phyloP scores from a whole-genome alignment of 2,888 invertebrate genomes.

The Eulithis prunata region DNA sequence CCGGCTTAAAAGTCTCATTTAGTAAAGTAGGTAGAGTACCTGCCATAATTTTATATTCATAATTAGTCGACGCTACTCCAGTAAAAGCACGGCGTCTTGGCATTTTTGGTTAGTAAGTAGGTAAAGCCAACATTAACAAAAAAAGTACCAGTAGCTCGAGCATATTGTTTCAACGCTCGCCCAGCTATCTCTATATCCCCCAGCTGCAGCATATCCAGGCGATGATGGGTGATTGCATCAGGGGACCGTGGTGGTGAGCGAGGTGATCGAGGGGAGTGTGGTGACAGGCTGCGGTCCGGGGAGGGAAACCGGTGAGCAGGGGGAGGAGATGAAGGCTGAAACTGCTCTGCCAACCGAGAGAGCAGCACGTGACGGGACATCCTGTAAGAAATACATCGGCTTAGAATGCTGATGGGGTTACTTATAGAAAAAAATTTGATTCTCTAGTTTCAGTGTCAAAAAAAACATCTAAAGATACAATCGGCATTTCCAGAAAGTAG shows the following conservation, averaged over 20 bases:
- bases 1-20: too few relatives aligned
- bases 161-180: slow-evolving; percentile 79
- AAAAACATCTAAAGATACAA: too few relatives aligned
- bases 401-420: not conserved
- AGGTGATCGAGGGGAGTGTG: slow-evolving; percentile 63
- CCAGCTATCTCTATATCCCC: slow-evolving; percentile 78
- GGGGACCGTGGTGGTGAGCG: slow-evolving; percentile 70
- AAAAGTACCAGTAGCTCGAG: slow-evolving; percentile 72
- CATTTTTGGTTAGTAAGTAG: not conserved
- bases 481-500: not conserved
- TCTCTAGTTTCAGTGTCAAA: too few relatives aligned
- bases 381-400: slow-evolving; percentile 45
- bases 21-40: too few relatives aligned
- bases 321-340: slow-evolving; percentile 69
- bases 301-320: slow-evolving; percentile 71
- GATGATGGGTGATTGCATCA: slow-evolving; percentile 61
- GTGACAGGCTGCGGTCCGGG: slow-evolving; percentile 73
- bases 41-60: too few relatives aligned
- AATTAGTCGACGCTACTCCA: too few relatives aligned
- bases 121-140: not conserved
- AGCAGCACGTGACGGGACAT: slow-evolving; percentile 80
- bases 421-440: too few relatives aligned
- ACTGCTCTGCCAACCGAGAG: slow-evolving; percentile 78
- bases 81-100: too few relatives aligned
- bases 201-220: slow-evolving; percentile 70